phyloP scores from a whole-genome alignment of 2,797 vertebrate genomes.

The Novumbra hubbsi region DNA sequence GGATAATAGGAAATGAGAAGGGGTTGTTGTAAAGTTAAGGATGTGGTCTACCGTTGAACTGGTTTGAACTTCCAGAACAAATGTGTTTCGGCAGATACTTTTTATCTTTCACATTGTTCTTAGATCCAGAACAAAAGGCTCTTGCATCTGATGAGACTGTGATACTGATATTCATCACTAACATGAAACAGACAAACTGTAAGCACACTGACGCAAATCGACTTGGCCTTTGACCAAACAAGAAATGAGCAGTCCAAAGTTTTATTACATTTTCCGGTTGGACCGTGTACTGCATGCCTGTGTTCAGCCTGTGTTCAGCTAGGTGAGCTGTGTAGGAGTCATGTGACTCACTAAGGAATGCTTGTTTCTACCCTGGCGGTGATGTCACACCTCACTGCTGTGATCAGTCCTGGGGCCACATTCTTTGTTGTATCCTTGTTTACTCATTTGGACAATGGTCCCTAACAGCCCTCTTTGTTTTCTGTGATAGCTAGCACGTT shows the following conservation, averaged over 20 bases:
- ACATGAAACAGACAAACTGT: conserved; percentile 52
- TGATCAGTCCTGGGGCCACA: not conserved
- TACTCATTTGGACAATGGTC: not conserved
- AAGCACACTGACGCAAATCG: conserved; percentile 14
- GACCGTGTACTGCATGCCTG: conserved; percentile 1
- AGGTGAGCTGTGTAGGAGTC: not conserved
- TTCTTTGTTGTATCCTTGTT: not conserved
- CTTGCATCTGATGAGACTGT: not conserved
- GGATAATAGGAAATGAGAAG: too few relatives aligned
- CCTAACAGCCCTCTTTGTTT: not conserved
- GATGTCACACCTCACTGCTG: not conserved
- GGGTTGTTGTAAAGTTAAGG: too few relatives aligned
- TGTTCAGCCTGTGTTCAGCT: conserved; percentile 2
- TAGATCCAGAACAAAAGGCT: not conserved
- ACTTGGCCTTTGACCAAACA: conserved; percentile 33
- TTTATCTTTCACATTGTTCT: conserved; percentile 3
- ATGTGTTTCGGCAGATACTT: conserved; percentile 39
- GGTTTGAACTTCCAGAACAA: conserved; percentile 31
- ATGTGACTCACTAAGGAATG: conserved; percentile 15
- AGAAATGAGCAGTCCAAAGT: conserved; percentile 27
- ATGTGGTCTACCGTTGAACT: not conserved
- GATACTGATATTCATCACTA: conserved; percentile 27
- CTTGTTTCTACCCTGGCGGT: conserved; percentile 9
- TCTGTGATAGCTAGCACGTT: not conserved
- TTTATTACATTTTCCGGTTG: conserved; percentile 24